phyloP scores from a whole-genome alignment of 1,140 invertebrate genomes.

The Caenorhabditis latens region DNA sequence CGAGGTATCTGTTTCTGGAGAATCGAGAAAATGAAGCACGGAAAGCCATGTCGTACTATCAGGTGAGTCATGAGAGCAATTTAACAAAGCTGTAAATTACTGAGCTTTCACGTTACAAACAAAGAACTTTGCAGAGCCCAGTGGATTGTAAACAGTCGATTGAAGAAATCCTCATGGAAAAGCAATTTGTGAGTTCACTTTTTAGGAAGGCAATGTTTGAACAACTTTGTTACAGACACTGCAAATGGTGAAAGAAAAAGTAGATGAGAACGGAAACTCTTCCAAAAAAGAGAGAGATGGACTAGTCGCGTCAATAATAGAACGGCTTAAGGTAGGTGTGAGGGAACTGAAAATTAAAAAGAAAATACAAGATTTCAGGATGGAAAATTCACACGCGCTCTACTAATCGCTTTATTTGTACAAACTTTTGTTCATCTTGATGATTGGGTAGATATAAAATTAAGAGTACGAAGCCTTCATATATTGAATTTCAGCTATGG shows the following conservation, averaged over 20 bases:
- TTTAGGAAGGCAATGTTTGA: neutral
- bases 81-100: neutral
- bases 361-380: conserved; percentile 31
- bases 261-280: conserved; percentile 40
- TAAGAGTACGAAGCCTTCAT: neutral
- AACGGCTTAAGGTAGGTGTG: neutral
- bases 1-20: conserved; percentile 49
- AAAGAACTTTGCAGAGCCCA: conserved; percentile 17
- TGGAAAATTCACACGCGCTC: conserved; percentile 55
- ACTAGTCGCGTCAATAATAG: neutral
- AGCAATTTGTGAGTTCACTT: conserved; percentile 17
- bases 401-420: conserved; percentile 55
- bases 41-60: conserved; percentile 50
- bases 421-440: conserved; percentile 62
- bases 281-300: conserved; percentile 1
- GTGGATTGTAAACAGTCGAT: conserved; percentile 36
- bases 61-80: neutral
- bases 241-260: conserved; percentile 37
- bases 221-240: conserved; percentile 35
- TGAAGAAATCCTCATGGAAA: conserved; percentile 25
- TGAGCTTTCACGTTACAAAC: neutral
- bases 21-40: conserved; percentile 41
- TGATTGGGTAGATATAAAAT: conserved; percentile 58
- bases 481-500: conserved; percentile 53
- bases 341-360: neutral